Base-by-base conservation (phyloP, 2,888 invertebrate genomes). In the Troides oblongomaculatus region DNA sequence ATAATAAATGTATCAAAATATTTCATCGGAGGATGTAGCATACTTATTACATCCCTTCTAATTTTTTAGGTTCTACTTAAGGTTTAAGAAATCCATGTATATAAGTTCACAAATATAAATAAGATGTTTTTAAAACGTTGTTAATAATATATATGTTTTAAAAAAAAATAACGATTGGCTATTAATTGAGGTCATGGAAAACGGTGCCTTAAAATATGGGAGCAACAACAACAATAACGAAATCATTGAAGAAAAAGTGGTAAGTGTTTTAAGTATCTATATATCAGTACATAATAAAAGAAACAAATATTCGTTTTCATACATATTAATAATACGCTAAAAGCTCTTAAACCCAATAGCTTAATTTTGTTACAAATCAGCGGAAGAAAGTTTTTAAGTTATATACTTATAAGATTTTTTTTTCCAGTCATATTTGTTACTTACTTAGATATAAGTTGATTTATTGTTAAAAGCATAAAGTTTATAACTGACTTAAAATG, bases 181-280 rank as follows among this genome's bases (percentile, higher is more conserved):
- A 85, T 87, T 85, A 85, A 81, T 88, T 83, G 87, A 86, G 90
- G 92, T 88, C 90, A 93, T 93, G 93, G 93, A 93, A 92, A 93
- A 92, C 92, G 91, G 93, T 93, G 93, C 93, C 92, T 93, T 93
- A 90, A 93, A 92, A 87, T 91, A 92, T 92, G 93, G 93, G 91
- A 93, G 92, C 92, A 93, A 93, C 84, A 93, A 92, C 86, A 92
- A 92, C 87, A 92, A 91, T 83, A 92, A 91, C 82, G 93, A 92
- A 74, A 86, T 89, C 78, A 78, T 89, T 75, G 92, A 92, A 75
- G 93, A 93, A 75, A 93, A 93, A 81, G 90, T 92, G 90, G 93
- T 93, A 72, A 91, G 92, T 89, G 74, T 67, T 62, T 65, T 69
- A 58, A 17, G 0, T 18, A 69, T 57, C 43, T 66, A 39, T 18